These are phyloP conservation scores for Ophiothrix spiculata DNA, from an alignment of 35 echinoderm and acorn worm genomes.

Conservation along the genomic window DNA sequence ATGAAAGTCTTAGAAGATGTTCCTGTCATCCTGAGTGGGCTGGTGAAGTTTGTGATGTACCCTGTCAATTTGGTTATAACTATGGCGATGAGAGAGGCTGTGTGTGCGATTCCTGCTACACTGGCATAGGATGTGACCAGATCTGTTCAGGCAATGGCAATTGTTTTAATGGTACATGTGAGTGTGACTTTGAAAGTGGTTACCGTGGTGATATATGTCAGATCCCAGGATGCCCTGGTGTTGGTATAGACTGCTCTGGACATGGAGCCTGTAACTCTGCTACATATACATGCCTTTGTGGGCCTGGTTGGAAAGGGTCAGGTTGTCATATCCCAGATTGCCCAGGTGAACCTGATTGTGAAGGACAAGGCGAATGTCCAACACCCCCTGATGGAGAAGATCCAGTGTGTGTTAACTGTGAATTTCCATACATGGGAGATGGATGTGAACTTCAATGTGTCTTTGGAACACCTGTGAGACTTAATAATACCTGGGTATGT, in stretches of 20 bases:
- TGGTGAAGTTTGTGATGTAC: constrained; percentile 60
- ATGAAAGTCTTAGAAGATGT: constrained; percentile 53
- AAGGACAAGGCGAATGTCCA: constrained; percentile 56
- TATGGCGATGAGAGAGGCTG: constrained; percentile 56
- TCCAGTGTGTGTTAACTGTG: constrained; percentile 50
- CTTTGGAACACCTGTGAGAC: constrained; percentile 30
- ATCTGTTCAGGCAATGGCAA: constrained; percentile 63
- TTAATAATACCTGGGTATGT: constrained; percentile 79
- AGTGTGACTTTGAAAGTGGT: constrained; percentile 63
- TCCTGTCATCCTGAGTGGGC: constrained; percentile 58
- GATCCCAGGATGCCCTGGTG: constrained; percentile 76
- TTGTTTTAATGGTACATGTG: constrained; percentile 52
- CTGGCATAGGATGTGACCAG: constrained; percentile 56
- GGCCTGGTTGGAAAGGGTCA: constrained; percentile 82
- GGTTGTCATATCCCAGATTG: constrained; percentile 90
- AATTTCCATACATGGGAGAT: constrained; percentile 66
- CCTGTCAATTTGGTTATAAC: constrained; percentile 70
- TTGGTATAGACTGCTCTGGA: constrained; percentile 50
- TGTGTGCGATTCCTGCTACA: constrained; percentile 76
- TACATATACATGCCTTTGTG: constrained; percentile 77
- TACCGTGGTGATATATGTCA: constrained; percentile 67
- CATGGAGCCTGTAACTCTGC: constrained; percentile 80
- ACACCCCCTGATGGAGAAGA: constrained; percentile 51
- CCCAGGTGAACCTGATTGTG: constrained; percentile 76
- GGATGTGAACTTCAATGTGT: constrained; percentile 72